Conservation (phyloP, 2,797 vertebrate genomes). For the Gallinago solitaria region DNA sequence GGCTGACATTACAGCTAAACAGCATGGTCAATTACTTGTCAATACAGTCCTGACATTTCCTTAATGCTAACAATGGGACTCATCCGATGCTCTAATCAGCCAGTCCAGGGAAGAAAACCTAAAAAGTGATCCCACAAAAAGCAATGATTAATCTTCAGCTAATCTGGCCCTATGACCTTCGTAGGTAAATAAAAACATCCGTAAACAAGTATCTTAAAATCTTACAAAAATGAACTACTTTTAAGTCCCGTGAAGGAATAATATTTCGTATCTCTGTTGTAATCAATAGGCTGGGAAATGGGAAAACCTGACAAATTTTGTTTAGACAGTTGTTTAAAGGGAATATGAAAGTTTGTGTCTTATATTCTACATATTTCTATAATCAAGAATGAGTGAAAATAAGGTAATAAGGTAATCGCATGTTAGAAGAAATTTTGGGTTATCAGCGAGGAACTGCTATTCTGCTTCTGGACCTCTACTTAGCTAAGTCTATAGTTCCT, state of each 20-base stretch:
- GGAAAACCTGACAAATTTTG: not conserved
- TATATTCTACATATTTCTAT: not conserved
- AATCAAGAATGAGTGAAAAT: not conserved
- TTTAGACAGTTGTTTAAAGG: not conserved
- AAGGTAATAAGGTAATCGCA: not conserved
- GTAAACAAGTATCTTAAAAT: not conserved
- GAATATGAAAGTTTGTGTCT: not conserved
- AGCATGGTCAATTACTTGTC: not conserved
- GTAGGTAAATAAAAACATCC: not conserved
- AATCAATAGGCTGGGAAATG: not conserved
- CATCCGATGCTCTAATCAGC: not conserved
- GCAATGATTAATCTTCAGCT: not conserved
- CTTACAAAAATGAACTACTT: not conserved
- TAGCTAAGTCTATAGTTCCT: not conserved
- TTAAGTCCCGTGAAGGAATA: not conserved
- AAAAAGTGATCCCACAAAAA: not conserved
- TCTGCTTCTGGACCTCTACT: not conserved
- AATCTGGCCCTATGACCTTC: not conserved
- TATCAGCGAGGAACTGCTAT: not conserved
- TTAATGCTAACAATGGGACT: not conserved
- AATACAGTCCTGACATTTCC: not conserved
- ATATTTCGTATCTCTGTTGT: rapidly evolving
- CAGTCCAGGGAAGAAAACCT: not conserved
- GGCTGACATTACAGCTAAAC: not conserved
- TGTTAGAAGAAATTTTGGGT: not conserved